A percentile compares a stretch with the other conserved stretches of the same genome.
Conservation (phyloP, 2,797 vertebrate species). For the Microchirus variegatus region DNA sequence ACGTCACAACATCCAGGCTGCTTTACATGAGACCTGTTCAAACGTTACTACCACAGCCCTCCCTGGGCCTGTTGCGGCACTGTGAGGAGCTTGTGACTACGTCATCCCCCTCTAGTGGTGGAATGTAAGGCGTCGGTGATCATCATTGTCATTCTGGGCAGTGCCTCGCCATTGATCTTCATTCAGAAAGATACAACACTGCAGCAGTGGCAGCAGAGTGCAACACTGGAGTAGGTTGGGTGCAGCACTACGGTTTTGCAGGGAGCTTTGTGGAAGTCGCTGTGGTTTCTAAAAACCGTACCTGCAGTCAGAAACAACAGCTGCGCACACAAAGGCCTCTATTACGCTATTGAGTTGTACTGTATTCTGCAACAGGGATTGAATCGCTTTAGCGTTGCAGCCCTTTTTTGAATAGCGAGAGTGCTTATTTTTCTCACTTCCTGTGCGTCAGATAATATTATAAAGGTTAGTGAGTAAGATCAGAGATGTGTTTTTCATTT, state of each 20-base stretch:
- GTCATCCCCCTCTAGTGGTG: slow-evolving; percentile 67
- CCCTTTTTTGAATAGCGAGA: too few relatives aligned
- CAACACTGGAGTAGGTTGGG: slow-evolving; percentile 40
- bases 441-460: too few relatives aligned
- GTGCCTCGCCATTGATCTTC: slow-evolving; percentile 73
- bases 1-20: slow-evolving; percentile 18
- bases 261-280: too few relatives aligned
- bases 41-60: slow-evolving; percentile 27
- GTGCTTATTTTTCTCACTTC: too few relatives aligned
- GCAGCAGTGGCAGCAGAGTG: slow-evolving; percentile 63
- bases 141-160: slow-evolving; percentile 73
- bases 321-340: too few relatives aligned
- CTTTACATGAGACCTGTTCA: slow-evolving; percentile 23
- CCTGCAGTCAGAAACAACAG: too few relatives aligned
- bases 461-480: too few relatives aligned
- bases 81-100: slow-evolving; percentile 17
- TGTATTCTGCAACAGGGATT: too few relatives aligned
- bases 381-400: too few relatives aligned
- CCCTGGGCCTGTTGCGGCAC: slow-evolving; percentile 51
- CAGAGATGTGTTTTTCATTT: too few relatives aligned
- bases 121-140: slow-evolving; percentile 19
- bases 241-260: slow-evolving; percentile 5
- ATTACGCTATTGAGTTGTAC: too few relatives aligned
- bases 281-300: too few relatives aligned
- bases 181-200: slow-evolving; percentile 72